Conservation (phyloP, 2,797 vertebrate species). For the Scomberomorus guttatus region DNA sequence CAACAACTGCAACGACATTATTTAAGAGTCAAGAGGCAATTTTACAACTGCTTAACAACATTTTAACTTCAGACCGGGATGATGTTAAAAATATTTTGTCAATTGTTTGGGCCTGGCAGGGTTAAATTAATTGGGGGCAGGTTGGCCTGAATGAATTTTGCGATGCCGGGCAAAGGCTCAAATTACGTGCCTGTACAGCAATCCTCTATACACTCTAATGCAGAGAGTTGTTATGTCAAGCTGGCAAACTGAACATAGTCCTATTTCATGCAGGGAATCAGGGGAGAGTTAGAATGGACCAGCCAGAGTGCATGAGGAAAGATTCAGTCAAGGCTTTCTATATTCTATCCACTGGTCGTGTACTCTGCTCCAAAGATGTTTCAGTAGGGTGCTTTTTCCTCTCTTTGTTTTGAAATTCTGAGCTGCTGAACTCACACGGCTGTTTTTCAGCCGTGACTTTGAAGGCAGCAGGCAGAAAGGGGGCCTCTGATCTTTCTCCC, state of each 20-base stretch:
- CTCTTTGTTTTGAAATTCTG: constrained; percentile 80
- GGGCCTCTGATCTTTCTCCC: constrained; percentile 82
- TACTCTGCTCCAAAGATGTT: constrained; percentile 63
- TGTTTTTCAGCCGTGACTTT: constrained; percentile 82
- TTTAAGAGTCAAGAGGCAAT: not conserved
- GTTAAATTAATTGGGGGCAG: not conserved
- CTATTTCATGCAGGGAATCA: constrained; percentile 31
- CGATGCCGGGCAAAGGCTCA: not conserved
- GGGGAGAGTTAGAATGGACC: constrained; percentile 21
- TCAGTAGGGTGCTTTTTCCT: constrained; percentile 48
- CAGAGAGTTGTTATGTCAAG: constrained; percentile 24
- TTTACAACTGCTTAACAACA: not conserved
- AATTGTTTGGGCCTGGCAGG: not conserved
- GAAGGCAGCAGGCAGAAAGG: constrained; percentile 80
- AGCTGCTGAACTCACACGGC: constrained; percentile 77
- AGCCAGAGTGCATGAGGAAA: constrained; percentile 29
- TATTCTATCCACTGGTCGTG: constrained; percentile 54
- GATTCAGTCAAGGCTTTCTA: constrained; percentile 51
- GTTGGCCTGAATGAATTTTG: constrained; percentile 4
- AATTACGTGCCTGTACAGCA: not conserved
- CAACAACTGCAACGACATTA: not conserved
- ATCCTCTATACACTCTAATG: not conserved
- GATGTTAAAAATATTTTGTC: not conserved
- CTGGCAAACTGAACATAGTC: constrained; percentile 21
- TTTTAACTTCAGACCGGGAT: not conserved